phyloP scores from a whole-genome alignment of 2,888 invertebrate species.

The Linyphia triangularis region DNA sequence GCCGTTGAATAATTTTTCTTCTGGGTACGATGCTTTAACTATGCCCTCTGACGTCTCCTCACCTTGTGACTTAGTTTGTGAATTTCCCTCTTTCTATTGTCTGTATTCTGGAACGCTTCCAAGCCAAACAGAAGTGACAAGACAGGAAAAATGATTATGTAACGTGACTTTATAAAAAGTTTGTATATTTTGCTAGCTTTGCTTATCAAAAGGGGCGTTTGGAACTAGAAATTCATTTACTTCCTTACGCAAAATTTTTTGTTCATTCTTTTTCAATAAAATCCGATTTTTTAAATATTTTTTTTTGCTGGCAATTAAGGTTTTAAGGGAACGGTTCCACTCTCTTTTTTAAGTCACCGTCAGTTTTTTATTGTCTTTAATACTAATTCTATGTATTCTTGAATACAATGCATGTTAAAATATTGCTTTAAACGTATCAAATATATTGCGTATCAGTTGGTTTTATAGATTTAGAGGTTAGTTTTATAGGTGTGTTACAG shows the following conservation, averaged over 20 bases:
- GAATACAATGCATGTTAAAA: too few species aligned
- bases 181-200: not conserved
- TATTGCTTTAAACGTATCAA: too few species aligned
- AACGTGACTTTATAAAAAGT: not conserved
- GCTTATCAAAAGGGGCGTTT: not conserved
- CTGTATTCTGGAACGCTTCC: constrained; percentile 8
- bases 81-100: constrained; percentile 20
- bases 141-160: constrained; percentile 6
- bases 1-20: constrained; percentile 19
- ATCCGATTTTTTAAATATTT: too few species aligned
- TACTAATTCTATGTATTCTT: too few species aligned
- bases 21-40: constrained; percentile 22
- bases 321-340: too few species aligned
- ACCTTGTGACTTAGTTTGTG: constrained; percentile 27
- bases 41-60: constrained; percentile 8
- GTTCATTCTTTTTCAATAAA: not conserved
- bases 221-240: not conserved
- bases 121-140: constrained; percentile 35
- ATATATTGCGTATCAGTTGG: too few species aligned
- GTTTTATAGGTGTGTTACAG: too few species aligned
- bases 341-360: too few species aligned
- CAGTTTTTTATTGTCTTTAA: too few species aligned
- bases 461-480: too few species aligned
- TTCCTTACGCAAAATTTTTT: not conserved
- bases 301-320: too few species aligned